phyloP scores from a whole-genome alignment of 2,113 vertebrate genomes.

The Uropsilus gracilis region DNA sequence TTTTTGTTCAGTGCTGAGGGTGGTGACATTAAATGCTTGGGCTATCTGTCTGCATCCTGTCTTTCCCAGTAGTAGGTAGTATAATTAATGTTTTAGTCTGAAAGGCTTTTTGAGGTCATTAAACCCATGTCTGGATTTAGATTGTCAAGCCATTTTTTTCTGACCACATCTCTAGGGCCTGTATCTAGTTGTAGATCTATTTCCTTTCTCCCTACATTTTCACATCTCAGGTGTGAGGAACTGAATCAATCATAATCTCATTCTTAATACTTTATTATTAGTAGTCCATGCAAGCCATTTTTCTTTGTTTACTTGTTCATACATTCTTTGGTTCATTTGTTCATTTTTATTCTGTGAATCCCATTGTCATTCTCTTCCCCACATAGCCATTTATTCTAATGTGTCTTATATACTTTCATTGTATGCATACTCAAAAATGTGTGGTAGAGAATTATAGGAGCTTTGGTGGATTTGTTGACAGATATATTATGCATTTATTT shows the following conservation, averaged over 20 bases:
- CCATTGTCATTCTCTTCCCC: neutral
- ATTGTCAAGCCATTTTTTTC: constrained; percentile 4
- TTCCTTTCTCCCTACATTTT: neutral
- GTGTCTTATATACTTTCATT: neutral
- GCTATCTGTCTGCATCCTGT: constrained; percentile 19
- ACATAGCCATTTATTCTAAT: neutral
- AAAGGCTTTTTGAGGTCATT: constrained; percentile 32
- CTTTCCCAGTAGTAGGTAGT: neutral
- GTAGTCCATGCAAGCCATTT: neutral
- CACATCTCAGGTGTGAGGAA: neutral
- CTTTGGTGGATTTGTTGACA: no score
- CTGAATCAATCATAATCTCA: neutral
- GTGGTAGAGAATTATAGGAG: no score
- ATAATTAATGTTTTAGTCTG: constrained; percentile 8
- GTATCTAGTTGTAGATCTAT: neutral
- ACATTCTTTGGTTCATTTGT: neutral
- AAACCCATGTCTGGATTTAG: neutral
- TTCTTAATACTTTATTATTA: neutral
- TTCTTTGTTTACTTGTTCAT: neutral
- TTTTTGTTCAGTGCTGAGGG: neutral
- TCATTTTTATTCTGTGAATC: neutral
- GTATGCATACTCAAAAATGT: neutral
- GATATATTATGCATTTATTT: no score
- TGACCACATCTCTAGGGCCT: neutral
- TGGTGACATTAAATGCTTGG: neutral